These are phyloP conservation scores for Lepidurus packardi DNA, from an alignment of 1,140 invertebrate species.

Conservation along the genomic window DNA sequence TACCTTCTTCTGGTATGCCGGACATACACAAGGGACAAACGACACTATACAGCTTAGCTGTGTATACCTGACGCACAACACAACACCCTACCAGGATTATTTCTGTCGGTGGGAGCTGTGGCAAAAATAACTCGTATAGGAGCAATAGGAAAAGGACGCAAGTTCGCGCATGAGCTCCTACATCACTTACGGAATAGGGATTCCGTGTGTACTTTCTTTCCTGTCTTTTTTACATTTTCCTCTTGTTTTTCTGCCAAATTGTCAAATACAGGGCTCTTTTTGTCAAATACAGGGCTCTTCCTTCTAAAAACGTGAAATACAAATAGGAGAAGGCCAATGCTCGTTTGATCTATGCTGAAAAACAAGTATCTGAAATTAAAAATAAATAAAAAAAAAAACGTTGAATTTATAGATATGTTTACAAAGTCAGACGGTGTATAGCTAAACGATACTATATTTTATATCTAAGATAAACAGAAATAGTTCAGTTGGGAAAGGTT, in stretches of 20 bases:
- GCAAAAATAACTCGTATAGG: neutral
- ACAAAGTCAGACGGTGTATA: neutral
- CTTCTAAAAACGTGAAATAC: neutral
- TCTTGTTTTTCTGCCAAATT: neutral
- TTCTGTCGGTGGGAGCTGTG: neutral
- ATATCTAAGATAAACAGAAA: neutral
- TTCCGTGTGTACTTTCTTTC: too few species aligned
- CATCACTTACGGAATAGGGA: neutral
- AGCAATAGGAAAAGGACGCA: neutral
- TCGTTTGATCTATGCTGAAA: too few species aligned
- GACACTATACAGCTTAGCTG: neutral
- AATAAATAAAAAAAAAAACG: too few species aligned
- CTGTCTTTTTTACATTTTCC: neutral
- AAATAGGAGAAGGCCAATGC: neutral
- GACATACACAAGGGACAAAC: neutral
- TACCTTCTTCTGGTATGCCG: neutral
- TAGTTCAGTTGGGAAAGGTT: neutral
- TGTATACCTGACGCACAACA: neutral
- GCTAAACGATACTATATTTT: conserved; percentile 16
- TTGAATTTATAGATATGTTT: too few species aligned
- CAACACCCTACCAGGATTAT: neutral
- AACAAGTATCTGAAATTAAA: too few species aligned
- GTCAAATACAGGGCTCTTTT: neutral
- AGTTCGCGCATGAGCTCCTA: neutral
- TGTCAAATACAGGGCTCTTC: neutral